A percentile compares a stretch with the other conserved stretches of the same genome.
Evolutionary conservation across 2,888 invertebrate genomes (phyloP).

Genomic region (Microchrysa polita): DNA sequence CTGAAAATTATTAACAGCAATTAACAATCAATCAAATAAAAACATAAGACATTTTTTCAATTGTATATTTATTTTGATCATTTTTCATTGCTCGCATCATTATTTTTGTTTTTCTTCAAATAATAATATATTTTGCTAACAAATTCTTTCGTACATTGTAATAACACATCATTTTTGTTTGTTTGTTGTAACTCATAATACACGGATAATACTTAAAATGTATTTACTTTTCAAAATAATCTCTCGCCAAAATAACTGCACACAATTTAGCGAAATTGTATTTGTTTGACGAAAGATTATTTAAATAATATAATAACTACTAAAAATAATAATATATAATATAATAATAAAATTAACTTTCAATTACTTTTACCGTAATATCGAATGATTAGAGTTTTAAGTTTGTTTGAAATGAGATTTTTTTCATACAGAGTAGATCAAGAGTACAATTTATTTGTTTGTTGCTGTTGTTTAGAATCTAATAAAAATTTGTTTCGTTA

Average conservation of each 20-base stretch:
- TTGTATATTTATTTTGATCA: not conserved
- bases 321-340: constrained; percentile 34
- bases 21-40: too few species aligned
- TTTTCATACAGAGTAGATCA: too few species aligned
- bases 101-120: constrained; percentile 26
- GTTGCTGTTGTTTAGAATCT: not conserved
- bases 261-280: not conserved
- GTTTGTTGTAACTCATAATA: constrained; percentile 38
- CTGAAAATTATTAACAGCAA: too few species aligned
- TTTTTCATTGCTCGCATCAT: not conserved
- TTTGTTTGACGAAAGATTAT: constrained; percentile 35
- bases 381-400: not conserved
- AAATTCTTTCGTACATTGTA: constrained; percentile 18
- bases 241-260: constrained; percentile 10
- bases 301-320: constrained; percentile 14
- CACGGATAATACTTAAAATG: constrained; percentile 49
- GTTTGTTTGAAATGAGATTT: too few species aligned
- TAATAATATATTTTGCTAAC: constrained; percentile 6
- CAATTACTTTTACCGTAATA: constrained; percentile 1
- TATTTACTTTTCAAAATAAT: constrained; percentile 47
- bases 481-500: too few species aligned
- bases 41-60: constrained; percentile 23
- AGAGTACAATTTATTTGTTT: not conserved
- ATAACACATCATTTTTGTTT: constrained; percentile 35
- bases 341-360: constrained; percentile 23